Evolutionary conservation across 2,797 vertebrate genomes (phyloP).

Genomic region (Tokudaia tokunoshimensis): DNA sequence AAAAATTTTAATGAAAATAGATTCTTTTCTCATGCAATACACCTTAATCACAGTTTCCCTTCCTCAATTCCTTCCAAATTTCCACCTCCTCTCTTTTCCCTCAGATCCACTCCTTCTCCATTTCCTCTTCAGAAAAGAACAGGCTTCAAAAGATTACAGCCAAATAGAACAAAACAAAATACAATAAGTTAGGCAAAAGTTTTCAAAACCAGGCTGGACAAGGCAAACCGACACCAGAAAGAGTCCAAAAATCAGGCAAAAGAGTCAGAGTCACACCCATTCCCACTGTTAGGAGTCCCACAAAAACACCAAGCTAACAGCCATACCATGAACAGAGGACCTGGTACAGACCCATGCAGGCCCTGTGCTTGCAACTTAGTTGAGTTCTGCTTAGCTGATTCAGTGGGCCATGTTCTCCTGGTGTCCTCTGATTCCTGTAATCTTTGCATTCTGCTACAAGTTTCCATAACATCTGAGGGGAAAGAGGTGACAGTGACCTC

Average conservation of each 20-base stretch:
- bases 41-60: too few species aligned
- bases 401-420: not conserved
- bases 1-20: not conserved
- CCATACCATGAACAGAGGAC: not conserved
- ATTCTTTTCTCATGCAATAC: not conserved
- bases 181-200: not conserved
- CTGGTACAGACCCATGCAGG: too few species aligned
- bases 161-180: not conserved
- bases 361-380: not conserved
- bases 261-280: not conserved
- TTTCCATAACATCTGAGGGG: too few species aligned
- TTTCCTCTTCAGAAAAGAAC: not conserved
- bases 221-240: not conserved
- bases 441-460: not conserved
- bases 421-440: not conserved
- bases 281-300: not conserved
- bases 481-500: not conserved
- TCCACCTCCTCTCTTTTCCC: not conserved
- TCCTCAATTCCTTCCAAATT: not conserved
- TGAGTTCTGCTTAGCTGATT: not conserved
- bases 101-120: not conserved
- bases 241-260: not conserved
- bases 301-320: not conserved
- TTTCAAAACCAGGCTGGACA: accelerated
- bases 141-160: not conserved